Base-by-base conservation (phyloP, 2,113 vertebrate species). In the Sigmodon hispidus region DNA sequence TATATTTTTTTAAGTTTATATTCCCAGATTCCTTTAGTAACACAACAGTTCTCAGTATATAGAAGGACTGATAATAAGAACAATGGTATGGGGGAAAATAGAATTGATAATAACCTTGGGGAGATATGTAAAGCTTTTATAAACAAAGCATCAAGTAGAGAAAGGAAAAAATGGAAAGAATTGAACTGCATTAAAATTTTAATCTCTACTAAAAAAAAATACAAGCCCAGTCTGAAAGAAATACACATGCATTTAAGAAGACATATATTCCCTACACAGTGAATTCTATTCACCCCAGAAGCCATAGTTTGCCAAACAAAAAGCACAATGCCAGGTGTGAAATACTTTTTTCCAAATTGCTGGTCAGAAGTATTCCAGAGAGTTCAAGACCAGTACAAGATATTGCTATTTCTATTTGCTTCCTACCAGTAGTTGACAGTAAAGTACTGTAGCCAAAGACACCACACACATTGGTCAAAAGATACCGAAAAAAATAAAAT, bases 101-200 rank as follows among this genome's bases (percentile, higher is more conserved):
- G 17, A 80, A 70, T 75, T 52, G 9, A 65, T 93, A 87, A 89
- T 26, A 79, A 87, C 10, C 63, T 91, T 13, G 0, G 55, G 52
- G 77, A 94, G n/a, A 92, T 13, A n/a, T 7, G 0, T 43, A 21
- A 65, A 76, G 3, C 31, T 90, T 89, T 73, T 67, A 59, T 94
- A 94, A 92, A 86, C 40, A 50, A 92, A 89, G 86, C 7, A 26
- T 31, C 80, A 92, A 95, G 57, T 17, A 88, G 48, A 89, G 77
- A 81, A 93, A 88, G 83, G 34, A 50, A 16, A 80, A 84, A 70
- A 55, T 34, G 43, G 36, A 43, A 48, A 61, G 65, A 67, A 75
- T 40, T 34, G 17, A 50, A 59, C 40, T 72, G 81, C 7, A 77
- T 75, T 43, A 93, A 92, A 91, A 36, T n/a, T 43, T 21, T 87